Conservation (phyloP, 1,140 invertebrate species). For the Eumaeus atala region DNA sequence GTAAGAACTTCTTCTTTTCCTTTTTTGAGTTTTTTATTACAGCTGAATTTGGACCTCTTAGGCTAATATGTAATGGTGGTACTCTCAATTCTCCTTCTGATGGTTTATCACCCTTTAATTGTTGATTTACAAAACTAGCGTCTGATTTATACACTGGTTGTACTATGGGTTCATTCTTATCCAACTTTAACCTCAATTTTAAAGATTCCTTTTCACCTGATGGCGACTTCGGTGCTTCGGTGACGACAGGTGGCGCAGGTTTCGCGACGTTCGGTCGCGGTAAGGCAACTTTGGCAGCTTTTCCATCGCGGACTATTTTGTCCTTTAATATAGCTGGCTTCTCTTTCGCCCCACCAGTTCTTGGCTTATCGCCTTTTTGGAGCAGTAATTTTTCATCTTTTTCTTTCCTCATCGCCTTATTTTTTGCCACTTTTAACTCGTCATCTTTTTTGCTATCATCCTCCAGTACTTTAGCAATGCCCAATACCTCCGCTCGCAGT, state of each 20-base stretch:
- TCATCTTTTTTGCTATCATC: slow-evolving; percentile 49
- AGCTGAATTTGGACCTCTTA: slow-evolving; percentile 89
- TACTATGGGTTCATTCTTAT: slow-evolving; percentile 85
- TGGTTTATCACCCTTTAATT: slow-evolving; percentile 47
- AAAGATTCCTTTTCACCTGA: slow-evolving; percentile 82
- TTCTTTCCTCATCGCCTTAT: slow-evolving; percentile 64
- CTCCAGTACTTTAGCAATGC: slow-evolving; percentile 45
- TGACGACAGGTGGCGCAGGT: slow-evolving; percentile 62
- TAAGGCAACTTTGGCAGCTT: slow-evolving; percentile 58
- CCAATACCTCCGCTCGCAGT: slow-evolving; percentile 47
- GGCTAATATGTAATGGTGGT: slow-evolving; percentile 91
- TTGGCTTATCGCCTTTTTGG: slow-evolving; percentile 54
- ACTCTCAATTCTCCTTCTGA: slow-evolving; percentile 84
- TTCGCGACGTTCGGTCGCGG: slow-evolving; percentile 44
- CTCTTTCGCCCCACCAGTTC: slow-evolving; percentile 52
- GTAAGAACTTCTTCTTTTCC: slow-evolving; percentile 79
- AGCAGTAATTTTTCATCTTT: slow-evolving; percentile 49
- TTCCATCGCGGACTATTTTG: slow-evolving; percentile 56
- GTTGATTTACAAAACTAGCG: slow-evolving; percentile 78
- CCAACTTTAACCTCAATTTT: slow-evolving; percentile 87
- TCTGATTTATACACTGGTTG: slow-evolving; percentile 87
- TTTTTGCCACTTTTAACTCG: slow-evolving; percentile 48
- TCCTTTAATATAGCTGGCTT: slow-evolving; percentile 58
- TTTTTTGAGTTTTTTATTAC: slow-evolving; percentile 89
- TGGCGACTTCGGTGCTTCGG: slow-evolving; percentile 53